Evolutionary conservation across 64 coral and sea anemone species (phyloP).

Genomic region (Stichodactyla helianthus): DNA sequence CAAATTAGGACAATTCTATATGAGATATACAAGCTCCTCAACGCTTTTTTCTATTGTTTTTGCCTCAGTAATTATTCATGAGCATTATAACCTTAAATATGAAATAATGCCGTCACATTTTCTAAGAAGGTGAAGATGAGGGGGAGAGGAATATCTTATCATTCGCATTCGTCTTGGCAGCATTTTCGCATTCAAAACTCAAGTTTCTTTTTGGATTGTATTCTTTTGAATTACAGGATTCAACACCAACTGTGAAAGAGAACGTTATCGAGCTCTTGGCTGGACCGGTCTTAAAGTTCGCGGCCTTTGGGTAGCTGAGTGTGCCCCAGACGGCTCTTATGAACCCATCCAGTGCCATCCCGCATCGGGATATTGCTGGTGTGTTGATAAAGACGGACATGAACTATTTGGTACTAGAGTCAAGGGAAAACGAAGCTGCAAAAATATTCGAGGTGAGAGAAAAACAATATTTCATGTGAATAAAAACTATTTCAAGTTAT

Average conservation of each 20-base stretch:
- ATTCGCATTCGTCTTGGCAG: too few relatives aligned
- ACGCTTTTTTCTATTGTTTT: too few relatives aligned
- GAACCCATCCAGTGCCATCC: slow-evolving; percentile 46
- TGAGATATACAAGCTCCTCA: too few relatives aligned
- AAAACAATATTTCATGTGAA: not conserved
- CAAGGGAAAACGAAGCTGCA: slow-evolving; percentile 38
- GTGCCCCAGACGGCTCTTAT: slow-evolving; percentile 46
- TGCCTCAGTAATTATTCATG: too few relatives aligned
- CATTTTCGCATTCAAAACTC: too few relatives aligned
- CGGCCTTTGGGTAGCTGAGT: slow-evolving; percentile 41
- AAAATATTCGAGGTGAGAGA: not conserved
- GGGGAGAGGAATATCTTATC: too few relatives aligned
- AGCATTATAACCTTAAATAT: too few relatives aligned
- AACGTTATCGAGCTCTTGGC: slow-evolving; percentile 44
- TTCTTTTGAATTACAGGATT: not conserved
- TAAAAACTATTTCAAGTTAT: not conserved
- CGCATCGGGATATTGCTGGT: slow-evolving; percentile 52
- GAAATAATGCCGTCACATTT: too few relatives aligned
- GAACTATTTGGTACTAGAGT: slow-evolving; percentile 38
- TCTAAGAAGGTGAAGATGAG: too few relatives aligned
- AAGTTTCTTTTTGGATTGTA: not conserved
- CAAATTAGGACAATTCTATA: too few relatives aligned
- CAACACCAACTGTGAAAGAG: slow-evolving; percentile 39
- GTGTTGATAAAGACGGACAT: slow-evolving; percentile 33
- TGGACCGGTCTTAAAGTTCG: slow-evolving; percentile 43